These are phyloP conservation scores for Synanthedon vespiformis DNA, from an alignment of 2,888 invertebrate genomes.

Conservation along the genomic window DNA sequence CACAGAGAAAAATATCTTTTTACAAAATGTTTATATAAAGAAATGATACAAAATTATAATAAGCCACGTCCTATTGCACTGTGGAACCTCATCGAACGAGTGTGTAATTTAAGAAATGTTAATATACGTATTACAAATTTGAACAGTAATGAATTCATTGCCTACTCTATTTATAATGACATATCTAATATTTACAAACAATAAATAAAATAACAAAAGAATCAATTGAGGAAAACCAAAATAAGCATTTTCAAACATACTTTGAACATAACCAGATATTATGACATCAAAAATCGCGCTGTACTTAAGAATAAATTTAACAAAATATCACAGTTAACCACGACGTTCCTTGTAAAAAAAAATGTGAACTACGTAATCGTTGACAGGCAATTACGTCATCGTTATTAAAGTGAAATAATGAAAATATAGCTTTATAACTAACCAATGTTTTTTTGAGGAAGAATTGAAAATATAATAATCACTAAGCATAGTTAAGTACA, in stretches of 20 bases:
- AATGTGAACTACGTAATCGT: constrained; percentile 4
- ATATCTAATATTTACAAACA: constrained; percentile 62
- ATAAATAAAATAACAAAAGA: constrained; percentile 64
- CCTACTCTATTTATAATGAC: constrained; percentile 23
- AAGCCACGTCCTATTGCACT: constrained; percentile 65
- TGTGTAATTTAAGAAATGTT: constrained; percentile 19
- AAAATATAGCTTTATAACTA: constrained; percentile 6
- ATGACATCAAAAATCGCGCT: constrained; percentile 40
- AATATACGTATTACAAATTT: constrained; percentile 28
- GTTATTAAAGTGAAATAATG: constrained; percentile 9
- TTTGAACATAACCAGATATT: constrained; percentile 29
- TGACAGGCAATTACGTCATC: constrained; percentile 1
- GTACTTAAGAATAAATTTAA: constrained; percentile 64
- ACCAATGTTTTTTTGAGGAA: constrained; percentile 14
- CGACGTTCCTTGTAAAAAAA: constrained; percentile 47
- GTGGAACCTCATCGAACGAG: constrained; percentile 24
- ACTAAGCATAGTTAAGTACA: constrained; percentile 61
- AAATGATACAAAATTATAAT: constrained; percentile 26
- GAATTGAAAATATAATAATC: constrained; percentile 27
- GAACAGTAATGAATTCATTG: constrained; percentile 42
- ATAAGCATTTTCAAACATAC: constrained; percentile 31
- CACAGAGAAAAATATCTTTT: constrained; percentile 39
- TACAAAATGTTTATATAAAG: constrained; percentile 36
- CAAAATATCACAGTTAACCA: constrained; percentile 71
- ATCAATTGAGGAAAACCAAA: constrained; percentile 33